Base-by-base conservation (phyloP, 2,797 vertebrate species). In the Perdix hodgsoniae region DNA sequence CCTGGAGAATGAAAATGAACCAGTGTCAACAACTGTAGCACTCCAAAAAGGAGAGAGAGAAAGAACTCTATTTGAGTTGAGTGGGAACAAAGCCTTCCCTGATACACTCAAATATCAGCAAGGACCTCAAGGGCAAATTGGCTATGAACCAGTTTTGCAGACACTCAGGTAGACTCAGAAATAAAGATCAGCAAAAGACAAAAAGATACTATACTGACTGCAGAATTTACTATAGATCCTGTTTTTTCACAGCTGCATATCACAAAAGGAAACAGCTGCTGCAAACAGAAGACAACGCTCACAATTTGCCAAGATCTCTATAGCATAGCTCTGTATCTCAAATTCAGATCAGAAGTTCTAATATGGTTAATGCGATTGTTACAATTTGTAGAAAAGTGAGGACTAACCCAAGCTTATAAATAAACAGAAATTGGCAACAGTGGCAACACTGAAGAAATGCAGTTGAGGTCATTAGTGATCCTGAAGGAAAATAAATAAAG, bases 111-210 rank as follows among this genome's bases (percentile, higher is more conserved):
- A 92, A 66, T 75, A 92, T 75, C 85, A 92, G 56, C 9, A 44
- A 93, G 83, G 52, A 93, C 74, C 90, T 93, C 91, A 88, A 96
- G 88, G 95, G 95, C 76, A 86, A 95, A 90, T 83, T 94, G 85
- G 87, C 91, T 92, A 44, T 2, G 3, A 76, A 88, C 35, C 85
- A 92, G 47, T 77, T 88, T 52, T 86, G 64, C 63, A 93, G 83
- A 84, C 66, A 73, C 50, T 82, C 91, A 96, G 88, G 94, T 95
- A 93, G 52, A 83, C 83, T 83, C 8, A 0, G 85, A 96, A 96
- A 93, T 63, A 94, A 92, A 92, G 77, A 93, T 90, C 90, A 91
- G 83, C 56, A 91, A 79, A 90, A 96, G 77, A 94, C 94, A 95
- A 90, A 91, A 95, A 88, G 70, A 88, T 76, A 90, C 78, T 94